phyloP scores from a whole-genome alignment of 1,140 invertebrate species.

The Phortica variegata region DNA sequence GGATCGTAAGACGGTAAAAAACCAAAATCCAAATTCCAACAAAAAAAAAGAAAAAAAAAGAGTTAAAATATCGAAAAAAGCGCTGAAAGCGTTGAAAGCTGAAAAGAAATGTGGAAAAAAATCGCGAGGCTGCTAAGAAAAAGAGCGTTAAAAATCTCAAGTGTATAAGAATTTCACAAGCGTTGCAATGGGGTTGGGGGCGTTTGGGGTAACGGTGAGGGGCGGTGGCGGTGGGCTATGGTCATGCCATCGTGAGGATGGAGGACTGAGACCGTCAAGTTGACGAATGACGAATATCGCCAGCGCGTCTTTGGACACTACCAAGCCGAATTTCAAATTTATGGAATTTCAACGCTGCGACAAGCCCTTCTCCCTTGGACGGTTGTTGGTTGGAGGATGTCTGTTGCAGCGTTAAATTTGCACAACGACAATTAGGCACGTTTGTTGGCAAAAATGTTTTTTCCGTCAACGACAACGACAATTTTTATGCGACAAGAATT shows the following conservation, averaged over 20 bases:
- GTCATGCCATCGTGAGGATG: constrained; percentile 12
- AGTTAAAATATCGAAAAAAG: constrained; percentile 14
- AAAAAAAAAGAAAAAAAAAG: constrained; percentile 1
- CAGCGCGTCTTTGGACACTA: constrained; percentile 27
- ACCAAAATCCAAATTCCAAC: too few relatives aligned
- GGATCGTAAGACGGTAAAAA: too few relatives aligned
- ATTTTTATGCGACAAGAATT: constrained; percentile 27
- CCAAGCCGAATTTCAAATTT: constrained; percentile 42
- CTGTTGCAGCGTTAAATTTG: constrained; percentile 31
- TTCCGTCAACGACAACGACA: constrained; percentile 52
- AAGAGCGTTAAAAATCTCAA: background rate
- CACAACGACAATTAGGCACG: constrained; percentile 55
- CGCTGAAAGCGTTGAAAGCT: background rate
- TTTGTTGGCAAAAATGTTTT: constrained; percentile 39
- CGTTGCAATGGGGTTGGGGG: too few relatives aligned
- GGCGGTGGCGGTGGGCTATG: too few relatives aligned
- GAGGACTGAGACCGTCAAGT: constrained; percentile 35
- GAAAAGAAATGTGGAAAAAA: too few relatives aligned
- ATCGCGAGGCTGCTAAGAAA: background rate
- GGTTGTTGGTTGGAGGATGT: too few relatives aligned
- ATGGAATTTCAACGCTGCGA: constrained; percentile 40
- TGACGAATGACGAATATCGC: constrained; percentile 56
- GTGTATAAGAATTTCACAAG: too few relatives aligned
- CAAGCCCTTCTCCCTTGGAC: constrained; percentile 27
- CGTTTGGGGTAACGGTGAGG: constrained; percentile 11